Percentiles rank a stretch among this genome's conserved stretches.
These are phyloP conservation scores for Hippasteria phrygiana DNA, from an alignment of 53 echinoderm and acorn worm species.

Conservation along the genomic window DNA sequence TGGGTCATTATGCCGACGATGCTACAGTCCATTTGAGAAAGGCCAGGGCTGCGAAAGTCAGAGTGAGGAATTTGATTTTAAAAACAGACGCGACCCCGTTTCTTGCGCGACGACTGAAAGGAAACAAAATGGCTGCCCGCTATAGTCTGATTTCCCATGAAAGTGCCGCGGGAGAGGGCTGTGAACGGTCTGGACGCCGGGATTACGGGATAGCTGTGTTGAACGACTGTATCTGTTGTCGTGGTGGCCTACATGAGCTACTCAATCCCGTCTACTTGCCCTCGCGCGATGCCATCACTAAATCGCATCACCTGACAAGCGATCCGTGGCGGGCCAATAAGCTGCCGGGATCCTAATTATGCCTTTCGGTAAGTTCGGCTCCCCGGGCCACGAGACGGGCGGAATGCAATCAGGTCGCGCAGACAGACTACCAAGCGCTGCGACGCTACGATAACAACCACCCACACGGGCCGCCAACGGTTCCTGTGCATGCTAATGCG, in stretches of 20 bases:
- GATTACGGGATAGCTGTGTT: constrained; percentile 52
- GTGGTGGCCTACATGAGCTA: constrained; percentile 53
- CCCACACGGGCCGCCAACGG: constrained; percentile 45
- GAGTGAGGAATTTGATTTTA: constrained; percentile 15
- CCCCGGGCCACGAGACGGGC: constrained; percentile 5
- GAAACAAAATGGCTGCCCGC: constrained; percentile 21
- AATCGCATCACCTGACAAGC: constrained; percentile 68
- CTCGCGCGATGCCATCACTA: constrained; percentile 58
- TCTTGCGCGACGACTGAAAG: neutral
- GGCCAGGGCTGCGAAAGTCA: neutral
- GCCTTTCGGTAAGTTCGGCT: constrained; percentile 40
- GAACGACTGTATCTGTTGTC: constrained; percentile 55
- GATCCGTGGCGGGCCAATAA: constrained; percentile 60
- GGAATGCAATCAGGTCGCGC: constrained; percentile 66
- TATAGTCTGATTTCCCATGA: constrained; percentile 50
- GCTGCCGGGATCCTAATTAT: constrained; percentile 60
- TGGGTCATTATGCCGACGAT: neutral
- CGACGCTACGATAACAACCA: constrained; percentile 57
- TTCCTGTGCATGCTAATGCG: constrained; percentile 38
- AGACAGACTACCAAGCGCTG: constrained; percentile 60
- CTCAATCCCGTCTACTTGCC: constrained; percentile 57
- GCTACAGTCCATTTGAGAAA: neutral
- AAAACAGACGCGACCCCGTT: constrained; percentile 53
- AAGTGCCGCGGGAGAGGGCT: constrained; percentile 58
- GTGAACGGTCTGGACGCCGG: constrained; percentile 45